These are phyloP conservation scores for Pristionchus japonicus DNA, from an alignment of 2,888 invertebrate species.

Conservation along the genomic window DNA sequence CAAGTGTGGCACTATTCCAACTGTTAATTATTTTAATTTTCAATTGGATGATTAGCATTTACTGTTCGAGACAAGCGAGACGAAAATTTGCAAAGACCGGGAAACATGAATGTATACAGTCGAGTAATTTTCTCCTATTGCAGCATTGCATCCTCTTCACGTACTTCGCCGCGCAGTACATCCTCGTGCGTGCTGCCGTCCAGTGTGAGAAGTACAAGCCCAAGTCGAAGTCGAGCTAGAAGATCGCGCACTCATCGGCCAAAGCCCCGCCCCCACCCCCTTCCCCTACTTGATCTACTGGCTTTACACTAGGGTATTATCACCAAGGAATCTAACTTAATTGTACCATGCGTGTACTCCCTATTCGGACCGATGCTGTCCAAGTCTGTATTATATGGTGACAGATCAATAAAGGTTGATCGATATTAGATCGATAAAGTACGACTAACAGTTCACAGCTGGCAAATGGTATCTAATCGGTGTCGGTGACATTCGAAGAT, in stretches of 20 bases:
- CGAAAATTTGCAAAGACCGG: background rate
- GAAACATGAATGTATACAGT: background rate
- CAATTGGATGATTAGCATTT: background rate
- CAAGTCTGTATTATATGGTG: conserved; percentile 39
- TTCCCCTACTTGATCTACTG: conserved; percentile 3
- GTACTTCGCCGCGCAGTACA: conserved; percentile 67
- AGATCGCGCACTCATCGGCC: conserved; percentile 7
- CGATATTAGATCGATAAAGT: conserved; percentile 11
- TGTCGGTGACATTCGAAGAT: too few relatives aligned
- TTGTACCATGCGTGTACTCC: conserved; percentile 16
- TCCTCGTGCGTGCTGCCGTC: conserved; percentile 50
- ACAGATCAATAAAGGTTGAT: conserved; percentile 39
- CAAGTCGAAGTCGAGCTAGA: conserved; percentile 8
- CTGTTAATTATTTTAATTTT: too few relatives aligned
- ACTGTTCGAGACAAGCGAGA: background rate
- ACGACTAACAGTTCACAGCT: conserved; percentile 24
- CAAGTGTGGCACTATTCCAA: background rate
- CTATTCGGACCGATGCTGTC: background rate
- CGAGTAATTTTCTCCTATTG: too few relatives aligned
- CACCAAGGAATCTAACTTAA: background rate
- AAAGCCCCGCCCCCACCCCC: background rate
- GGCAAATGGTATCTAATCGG: background rate
- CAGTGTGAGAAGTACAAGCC: conserved; percentile 48
- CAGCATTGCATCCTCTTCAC: conserved; percentile 59
- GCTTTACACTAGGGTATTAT: background rate